Conservation (phyloP, 2,888 invertebrate species). For the Brassicogethes aeneus region DNA sequence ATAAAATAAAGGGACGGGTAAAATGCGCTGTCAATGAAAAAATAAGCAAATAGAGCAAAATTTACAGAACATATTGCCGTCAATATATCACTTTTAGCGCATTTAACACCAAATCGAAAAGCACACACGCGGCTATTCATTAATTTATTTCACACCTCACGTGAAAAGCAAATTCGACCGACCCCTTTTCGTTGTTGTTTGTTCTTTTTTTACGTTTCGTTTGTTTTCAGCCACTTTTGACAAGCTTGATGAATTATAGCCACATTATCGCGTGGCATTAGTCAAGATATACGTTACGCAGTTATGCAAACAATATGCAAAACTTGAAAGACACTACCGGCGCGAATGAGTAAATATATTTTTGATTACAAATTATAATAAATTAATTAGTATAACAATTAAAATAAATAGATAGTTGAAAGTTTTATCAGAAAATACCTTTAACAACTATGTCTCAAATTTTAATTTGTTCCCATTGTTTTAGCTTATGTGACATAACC, state of each 20-base stretch:
- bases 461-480: too few species aligned
- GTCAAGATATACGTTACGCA: slow-evolving; percentile 5
- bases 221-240: slow-evolving; percentile 5
- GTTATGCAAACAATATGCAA: too few species aligned
- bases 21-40: too few species aligned
- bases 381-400: too few species aligned
- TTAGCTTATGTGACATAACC: too few species aligned
- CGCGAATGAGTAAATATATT: too few species aligned
- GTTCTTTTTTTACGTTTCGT: background rate
- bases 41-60: background rate
- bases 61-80: background rate
- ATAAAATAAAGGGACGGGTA: too few species aligned
- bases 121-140: background rate
- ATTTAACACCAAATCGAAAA: background rate
- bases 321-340: too few species aligned
- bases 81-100: background rate
- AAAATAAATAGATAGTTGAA: too few species aligned
- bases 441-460: too few species aligned
- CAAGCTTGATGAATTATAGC: slow-evolving; percentile 6
- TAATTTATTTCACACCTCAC: background rate
- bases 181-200: background rate
- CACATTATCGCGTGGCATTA: slow-evolving; percentile 6
- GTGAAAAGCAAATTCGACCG: background rate
- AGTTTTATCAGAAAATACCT: too few species aligned
- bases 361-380: too few species aligned